Evolutionary conservation across 2,888 invertebrate genomes (phyloP), one percentile per base, ranked within the genome.

Genomic region (Pammene aurita): DNA sequence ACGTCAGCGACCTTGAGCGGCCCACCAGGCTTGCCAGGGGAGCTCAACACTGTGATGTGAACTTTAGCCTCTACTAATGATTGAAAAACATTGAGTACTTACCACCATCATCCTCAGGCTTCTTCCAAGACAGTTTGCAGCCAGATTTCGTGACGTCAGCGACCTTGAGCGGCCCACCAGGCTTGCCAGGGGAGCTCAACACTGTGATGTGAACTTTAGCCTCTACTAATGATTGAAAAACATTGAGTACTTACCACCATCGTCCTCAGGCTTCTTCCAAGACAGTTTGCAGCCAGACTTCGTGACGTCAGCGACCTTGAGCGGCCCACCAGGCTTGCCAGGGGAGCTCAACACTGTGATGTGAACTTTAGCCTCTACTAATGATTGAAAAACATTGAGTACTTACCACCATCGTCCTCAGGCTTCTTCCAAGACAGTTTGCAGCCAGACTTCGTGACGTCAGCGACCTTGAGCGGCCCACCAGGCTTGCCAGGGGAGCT

Each of bases 121-220:
- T 26, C 26, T 26, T 26, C 26, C 26, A 26, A 26, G 26, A 26
- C 26, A 26, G 26, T 26, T 26, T 26, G 26, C 97, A 97, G 64
- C 97, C 96, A 76, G 96, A 96, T 86, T 98, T 98, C 44, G 97
- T 97, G 35, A 98, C 96, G 79, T 98, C 97, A 0, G 95, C 91
- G 11, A 97, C 97, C 88, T 97, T 96, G 7, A 98, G 93, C 1
- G 98, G 98, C 11, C 98, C 98, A 74, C 96, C 96, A 0, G 98
- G 98, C 80, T 95, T 96, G 71, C 96, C 94, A 5, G 98, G 98
- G 9, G 97, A 95, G 52, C 96, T 93, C 52, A 94, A 82, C n/a
- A 99, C 96, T 0, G 98, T 97, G 65, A 99, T 95, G 90, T 98
- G 98, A 11, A 99, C 97, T 41, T 98, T 97, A 0, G 98, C 98